Evolutionary conservation across 2,797 vertebrate species (phyloP).

Genomic region (Enteromius radiatus): DNA sequence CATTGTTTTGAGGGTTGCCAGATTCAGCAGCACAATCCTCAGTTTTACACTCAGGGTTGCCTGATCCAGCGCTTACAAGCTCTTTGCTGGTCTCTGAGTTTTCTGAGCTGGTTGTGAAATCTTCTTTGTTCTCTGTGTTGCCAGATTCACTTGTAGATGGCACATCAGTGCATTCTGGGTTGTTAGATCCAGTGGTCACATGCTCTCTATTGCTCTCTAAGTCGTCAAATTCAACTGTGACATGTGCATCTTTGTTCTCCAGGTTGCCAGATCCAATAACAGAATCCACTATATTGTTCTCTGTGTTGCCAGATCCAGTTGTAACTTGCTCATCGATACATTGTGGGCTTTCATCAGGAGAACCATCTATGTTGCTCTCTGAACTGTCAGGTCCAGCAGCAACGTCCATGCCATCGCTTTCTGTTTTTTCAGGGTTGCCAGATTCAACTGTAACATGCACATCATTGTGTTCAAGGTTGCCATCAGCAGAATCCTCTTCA

Average conservation of each 20-base stretch:
- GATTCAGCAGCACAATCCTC: background rate
- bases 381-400: background rate
- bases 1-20: constrained; percentile 2
- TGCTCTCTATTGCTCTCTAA: constrained; percentile 1
- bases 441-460: constrained; percentile 5
- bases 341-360: background rate
- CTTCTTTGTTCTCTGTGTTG: background rate
- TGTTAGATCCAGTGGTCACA: constrained; percentile 2
- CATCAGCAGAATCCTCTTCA: background rate
- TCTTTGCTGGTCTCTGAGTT: constrained; percentile 2
- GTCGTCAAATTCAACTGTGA: background rate
- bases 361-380: background rate
- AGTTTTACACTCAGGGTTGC: constrained; percentile 17
- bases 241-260: background rate
- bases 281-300: background rate
- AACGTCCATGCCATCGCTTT: background rate
- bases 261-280: background rate
- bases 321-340: background rate
- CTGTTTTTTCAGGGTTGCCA: background rate
- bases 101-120: background rate
- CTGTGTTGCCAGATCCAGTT: background rate
- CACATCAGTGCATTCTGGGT: background rate
- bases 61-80: constrained; percentile 10
- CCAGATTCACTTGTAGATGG: background rate
- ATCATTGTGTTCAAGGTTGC: background rate